Evolutionary conservation across 2,888 invertebrate species (phyloP).

Genomic region (Chrysotoxum bicinctum): DNA sequence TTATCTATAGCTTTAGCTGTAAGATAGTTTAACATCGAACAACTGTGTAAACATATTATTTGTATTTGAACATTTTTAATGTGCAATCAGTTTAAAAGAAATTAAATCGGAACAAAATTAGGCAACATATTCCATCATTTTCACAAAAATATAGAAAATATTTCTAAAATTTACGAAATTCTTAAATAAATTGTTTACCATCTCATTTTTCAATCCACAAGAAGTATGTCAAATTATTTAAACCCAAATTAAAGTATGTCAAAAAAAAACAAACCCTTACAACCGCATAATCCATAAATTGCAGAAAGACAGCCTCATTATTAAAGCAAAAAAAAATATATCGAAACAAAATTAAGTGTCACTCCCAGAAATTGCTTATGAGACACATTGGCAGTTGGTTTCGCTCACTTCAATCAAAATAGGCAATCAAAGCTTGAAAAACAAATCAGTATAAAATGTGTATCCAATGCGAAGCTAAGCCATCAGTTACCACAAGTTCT

Average conservation of each 20-base stretch:
- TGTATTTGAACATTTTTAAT: not conserved
- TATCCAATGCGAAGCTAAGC: not conserved
- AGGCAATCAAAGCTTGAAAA: not conserved
- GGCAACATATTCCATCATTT: not conserved
- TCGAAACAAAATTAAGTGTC: not conserved
- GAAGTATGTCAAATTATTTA: not conserved
- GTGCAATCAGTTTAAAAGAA: not conserved
- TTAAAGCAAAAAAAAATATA: not conserved
- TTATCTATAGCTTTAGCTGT: no score
- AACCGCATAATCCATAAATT: not conserved
- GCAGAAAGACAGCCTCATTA: not conserved
- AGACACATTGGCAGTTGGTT: not conserved
- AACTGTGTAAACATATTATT: not conserved
- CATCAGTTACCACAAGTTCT: constrained; percentile 24
- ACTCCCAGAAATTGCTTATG: constrained; percentile 3
- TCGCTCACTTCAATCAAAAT: not conserved
- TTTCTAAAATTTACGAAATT: not conserved
- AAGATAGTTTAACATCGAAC: no score
- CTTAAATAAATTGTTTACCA: not conserved
- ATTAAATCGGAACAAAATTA: not conserved
- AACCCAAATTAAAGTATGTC: not conserved
- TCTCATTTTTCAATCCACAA: not conserved
- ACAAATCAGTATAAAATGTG: constrained; percentile 15
- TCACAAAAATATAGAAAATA: not conserved
- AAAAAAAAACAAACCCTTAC: not conserved